Conservation (phyloP, 1,140 invertebrate species). For the Pogonomyrmex barbatus region DNA sequence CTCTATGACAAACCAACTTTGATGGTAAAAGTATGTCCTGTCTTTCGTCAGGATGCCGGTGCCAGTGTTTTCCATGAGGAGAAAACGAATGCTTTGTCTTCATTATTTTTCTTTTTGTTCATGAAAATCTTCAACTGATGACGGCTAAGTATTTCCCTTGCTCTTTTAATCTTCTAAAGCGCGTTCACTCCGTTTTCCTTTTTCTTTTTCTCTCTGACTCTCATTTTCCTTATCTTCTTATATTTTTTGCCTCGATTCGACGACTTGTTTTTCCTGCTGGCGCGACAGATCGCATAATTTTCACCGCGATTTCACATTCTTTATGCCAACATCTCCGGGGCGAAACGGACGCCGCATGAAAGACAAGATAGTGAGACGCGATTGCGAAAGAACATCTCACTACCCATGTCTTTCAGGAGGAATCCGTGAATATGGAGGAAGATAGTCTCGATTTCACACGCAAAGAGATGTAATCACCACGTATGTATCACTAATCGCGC, state of each 20-base stretch:
- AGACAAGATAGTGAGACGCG: slow-evolving; percentile 97
- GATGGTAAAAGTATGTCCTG: slow-evolving; percentile 88
- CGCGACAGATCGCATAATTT: slow-evolving; percentile 5
- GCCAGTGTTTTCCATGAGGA: neutral
- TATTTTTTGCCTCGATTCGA: slow-evolving; percentile 20
- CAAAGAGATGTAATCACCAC: neutral
- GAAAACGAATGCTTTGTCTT: neutral
- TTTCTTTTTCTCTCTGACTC: neutral
- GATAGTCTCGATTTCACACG: slow-evolving; percentile 3
- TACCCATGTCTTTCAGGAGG: slow-evolving; percentile 97
- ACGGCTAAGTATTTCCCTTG: slow-evolving; percentile 28
- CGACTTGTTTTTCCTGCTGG: neutral
- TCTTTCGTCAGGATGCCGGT: slow-evolving; percentile 16
- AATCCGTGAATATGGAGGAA: slow-evolving; percentile 71
- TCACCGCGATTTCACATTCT: slow-evolving; percentile 13
- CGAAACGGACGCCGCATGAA: slow-evolving; percentile 89
- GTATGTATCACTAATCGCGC: slow-evolving; percentile 1
- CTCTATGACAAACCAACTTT: slow-evolving; percentile 93
- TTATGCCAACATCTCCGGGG: slow-evolving; percentile 30
- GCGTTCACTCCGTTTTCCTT: neutral
- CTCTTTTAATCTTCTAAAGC: slow-evolving; percentile 26
- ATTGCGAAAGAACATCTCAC: slow-evolving; percentile 92
- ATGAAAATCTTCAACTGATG: slow-evolving; percentile 33
- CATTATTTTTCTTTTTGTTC: slow-evolving; percentile 4
- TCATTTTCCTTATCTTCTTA: slow-evolving; percentile 14